A percentile compares a stretch with the other conserved stretches of the same genome.
Evolutionary conservation across 1,140 invertebrate species (phyloP).

Genomic region (Eciton burchellii): DNA sequence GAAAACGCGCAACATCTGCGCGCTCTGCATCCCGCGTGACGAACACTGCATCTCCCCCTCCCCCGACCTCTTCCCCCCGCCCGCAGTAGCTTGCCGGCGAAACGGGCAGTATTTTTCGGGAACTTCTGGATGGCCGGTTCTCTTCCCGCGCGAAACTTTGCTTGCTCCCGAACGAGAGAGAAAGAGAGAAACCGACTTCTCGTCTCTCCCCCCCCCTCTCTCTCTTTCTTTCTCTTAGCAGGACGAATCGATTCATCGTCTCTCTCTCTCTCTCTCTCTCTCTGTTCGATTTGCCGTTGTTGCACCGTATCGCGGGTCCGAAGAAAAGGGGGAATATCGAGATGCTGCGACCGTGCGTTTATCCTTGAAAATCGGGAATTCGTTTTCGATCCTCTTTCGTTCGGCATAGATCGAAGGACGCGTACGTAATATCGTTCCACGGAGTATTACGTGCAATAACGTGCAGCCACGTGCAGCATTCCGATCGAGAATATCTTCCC

Average conservation of each 20-base stretch:
- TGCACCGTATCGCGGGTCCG: constrained; percentile 3
- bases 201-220: constrained; percentile 19
- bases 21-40: not conserved
- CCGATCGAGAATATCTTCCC: not conserved
- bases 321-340: constrained; percentile 19
- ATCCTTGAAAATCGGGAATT: not conserved
- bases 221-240: not conserved
- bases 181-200: constrained; percentile 40
- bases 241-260: constrained; percentile 40
- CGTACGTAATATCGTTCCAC: constrained; percentile 2
- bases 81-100: too few relatives aligned
- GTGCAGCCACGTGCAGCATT: not conserved
- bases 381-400: not conserved
- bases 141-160: constrained; percentile 35
- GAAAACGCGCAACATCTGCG: constrained; percentile 55
- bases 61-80: too few relatives aligned
- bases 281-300: not conserved
- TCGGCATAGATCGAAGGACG: not conserved
- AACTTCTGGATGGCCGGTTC: constrained; percentile 36
- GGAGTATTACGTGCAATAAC: not conserved
- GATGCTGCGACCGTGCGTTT: constrained; percentile 26
- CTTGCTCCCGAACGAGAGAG: constrained; percentile 47
- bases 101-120: constrained; percentile 50
- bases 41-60: too few relatives aligned
- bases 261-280: not conserved